A percentile compares a stretch with the other conserved stretches of the same genome.
Conservation (phyloP, 2,888 invertebrate species). For the Desoria tigrina region DNA sequence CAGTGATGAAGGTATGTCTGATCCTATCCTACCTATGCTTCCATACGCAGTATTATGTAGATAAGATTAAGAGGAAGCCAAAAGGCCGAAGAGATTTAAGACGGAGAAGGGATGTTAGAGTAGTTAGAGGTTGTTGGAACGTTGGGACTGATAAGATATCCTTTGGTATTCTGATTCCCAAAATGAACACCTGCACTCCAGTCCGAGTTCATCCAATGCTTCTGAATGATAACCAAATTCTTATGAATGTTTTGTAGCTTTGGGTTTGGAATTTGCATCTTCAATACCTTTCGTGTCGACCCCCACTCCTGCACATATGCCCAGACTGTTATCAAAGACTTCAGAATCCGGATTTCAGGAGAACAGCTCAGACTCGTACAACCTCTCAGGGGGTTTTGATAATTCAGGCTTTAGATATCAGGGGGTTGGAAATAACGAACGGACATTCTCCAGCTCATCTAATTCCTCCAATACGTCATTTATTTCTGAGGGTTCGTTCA, state of each 20-base stretch:
- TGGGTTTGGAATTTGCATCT: constrained; percentile 8
- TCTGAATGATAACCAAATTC: background rate
- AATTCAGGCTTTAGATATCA: background rate
- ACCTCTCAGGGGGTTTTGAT: background rate
- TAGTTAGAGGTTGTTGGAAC: background rate
- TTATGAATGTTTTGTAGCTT: background rate
- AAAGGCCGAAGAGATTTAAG: no score
- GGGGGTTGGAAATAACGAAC: constrained; percentile 37
- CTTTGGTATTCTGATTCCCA: background rate
- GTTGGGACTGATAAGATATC: background rate
- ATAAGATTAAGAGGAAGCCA: no score
- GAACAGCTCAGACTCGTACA: background rate
- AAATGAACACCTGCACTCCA: constrained; percentile 2
- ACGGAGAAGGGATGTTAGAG: no score
- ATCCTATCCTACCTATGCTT: no score
- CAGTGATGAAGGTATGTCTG: constrained; percentile 1
- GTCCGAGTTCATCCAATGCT: background rate
- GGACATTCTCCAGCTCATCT: constrained; percentile 38
- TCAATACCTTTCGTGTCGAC: background rate
- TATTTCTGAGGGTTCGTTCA: constrained; percentile 16
- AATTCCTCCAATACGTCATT: constrained; percentile 30
- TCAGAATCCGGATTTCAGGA: background rate
- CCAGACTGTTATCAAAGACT: background rate
- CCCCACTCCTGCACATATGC: background rate
- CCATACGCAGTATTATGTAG: no score